phyloP scores from a whole-genome alignment of 2,888 invertebrate genomes.

The Hydrotaea diabolus region DNA sequence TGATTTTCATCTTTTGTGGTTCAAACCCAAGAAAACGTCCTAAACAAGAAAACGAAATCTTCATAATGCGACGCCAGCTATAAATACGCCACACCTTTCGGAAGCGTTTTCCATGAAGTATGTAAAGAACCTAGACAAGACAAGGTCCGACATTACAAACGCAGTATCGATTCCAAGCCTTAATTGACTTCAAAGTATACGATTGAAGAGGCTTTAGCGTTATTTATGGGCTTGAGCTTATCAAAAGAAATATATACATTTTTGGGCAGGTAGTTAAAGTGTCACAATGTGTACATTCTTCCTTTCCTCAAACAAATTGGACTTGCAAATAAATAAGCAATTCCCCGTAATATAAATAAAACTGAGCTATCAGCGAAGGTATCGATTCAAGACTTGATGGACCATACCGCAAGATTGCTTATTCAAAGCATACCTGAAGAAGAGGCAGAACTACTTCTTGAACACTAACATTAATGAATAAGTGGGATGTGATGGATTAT shows the following conservation, averaged over 20 bases:
- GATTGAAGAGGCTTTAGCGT: no score
- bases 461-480: not conserved
- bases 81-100: constrained; percentile 3
- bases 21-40: not conserved
- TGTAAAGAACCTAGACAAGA: constrained; percentile 21
- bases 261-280: not conserved
- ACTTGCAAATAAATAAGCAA: no score
- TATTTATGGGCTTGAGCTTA: no score
- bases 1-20: not conserved
- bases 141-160: constrained; percentile 10
- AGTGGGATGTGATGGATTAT: not conserved
- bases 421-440: not conserved
- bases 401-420: not conserved
- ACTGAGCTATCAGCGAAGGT: not conserved
- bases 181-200: no score
- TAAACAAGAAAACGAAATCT: not conserved
- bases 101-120: constrained; percentile 29
- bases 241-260: no score
- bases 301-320: not conserved
- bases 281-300: not conserved
- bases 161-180: constrained; percentile 17
- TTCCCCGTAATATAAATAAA: no score
- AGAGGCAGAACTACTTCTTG: no score
- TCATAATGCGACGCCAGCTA: constrained; percentile 3
- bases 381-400: not conserved